Percentiles rank a stretch among this genome's conserved stretches.
Conservation (phyloP, 64 coral and sea anemone genomes). For the Catalaphyllia jardinei region DNA sequence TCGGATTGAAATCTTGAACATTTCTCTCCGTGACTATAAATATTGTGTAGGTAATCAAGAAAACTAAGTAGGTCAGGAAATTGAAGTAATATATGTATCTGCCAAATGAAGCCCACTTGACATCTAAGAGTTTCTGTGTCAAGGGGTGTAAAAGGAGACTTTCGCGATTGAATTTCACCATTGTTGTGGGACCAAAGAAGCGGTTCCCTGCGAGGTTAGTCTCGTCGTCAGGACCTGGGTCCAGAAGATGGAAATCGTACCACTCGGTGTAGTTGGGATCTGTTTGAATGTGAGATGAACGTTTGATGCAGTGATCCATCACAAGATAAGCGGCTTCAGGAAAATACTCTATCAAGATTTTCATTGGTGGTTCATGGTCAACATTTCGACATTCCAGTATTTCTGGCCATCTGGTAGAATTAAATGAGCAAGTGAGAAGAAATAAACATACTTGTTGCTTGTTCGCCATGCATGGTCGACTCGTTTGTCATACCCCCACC, state of each 20-base stretch:
- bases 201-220: constrained; percentile 34
- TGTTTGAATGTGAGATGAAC: constrained; percentile 36
- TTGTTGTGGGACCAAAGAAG: constrained; percentile 72
- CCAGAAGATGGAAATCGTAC: constrained; percentile 79
- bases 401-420: constrained; percentile 8
- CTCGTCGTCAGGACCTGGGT: constrained; percentile 76
- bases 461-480: too few relatives aligned
- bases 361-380: constrained; percentile 41
- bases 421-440: neutral
- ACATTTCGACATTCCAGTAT: constrained; percentile 4
- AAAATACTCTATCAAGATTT: constrained; percentile 51
- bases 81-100: constrained; percentile 48
- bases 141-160: constrained; percentile 67
- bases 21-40: constrained; percentile 65
- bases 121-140: constrained; percentile 62
- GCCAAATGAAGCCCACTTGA: constrained; percentile 76
- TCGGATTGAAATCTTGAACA: constrained; percentile 10
- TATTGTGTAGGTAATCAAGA: constrained; percentile 41
- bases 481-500: too few relatives aligned
- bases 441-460: neutral
- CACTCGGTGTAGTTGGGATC: constrained; percentile 45
- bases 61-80: constrained; percentile 44
- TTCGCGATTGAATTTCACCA: constrained; percentile 64
- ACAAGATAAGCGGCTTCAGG: constrained; percentile 34
- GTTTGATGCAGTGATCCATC: constrained; percentile 48